Evolutionary conservation across 2,888 invertebrate genomes (phyloP).

Genomic region (Tetragnatha montana): DNA sequence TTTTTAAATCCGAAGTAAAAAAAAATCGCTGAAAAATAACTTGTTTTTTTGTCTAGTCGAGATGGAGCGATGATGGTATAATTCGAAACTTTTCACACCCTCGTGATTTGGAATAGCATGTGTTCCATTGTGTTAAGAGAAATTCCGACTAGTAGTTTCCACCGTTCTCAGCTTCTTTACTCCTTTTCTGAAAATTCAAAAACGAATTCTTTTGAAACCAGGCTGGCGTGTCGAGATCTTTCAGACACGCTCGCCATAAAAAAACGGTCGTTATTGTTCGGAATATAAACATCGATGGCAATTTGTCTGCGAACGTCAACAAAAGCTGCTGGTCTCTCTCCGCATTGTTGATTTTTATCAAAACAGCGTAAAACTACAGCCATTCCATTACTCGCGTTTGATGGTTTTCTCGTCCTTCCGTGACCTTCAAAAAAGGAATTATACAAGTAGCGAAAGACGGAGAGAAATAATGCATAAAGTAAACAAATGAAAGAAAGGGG

Average conservation of each 20-base stretch:
- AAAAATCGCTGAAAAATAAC: too few relatives aligned
- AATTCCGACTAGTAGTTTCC: too few relatives aligned
- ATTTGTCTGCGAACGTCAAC: background rate
- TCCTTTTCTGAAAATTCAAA: too few relatives aligned
- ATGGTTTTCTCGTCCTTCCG: constrained; percentile 36
- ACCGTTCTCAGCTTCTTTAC: too few relatives aligned
- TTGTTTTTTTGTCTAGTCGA: too few relatives aligned
- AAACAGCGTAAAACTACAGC: background rate
- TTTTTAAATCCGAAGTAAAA: too few relatives aligned
- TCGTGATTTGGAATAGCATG: too few relatives aligned
- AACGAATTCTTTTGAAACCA: background rate
- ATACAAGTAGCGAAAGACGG: background rate
- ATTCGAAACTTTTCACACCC: too few relatives aligned
- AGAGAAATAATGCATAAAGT: constrained; percentile 37
- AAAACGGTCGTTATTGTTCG: background rate
- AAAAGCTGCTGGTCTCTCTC: background rate
- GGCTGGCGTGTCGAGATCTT: background rate
- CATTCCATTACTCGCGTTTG: background rate
- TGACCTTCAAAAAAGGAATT: constrained; percentile 43
- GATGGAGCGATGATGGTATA: too few relatives aligned
- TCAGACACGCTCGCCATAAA: background rate
- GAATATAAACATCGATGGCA: background rate
- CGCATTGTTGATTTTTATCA: background rate
- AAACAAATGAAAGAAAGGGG: constrained; percentile 9
- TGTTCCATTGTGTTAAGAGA: too few relatives aligned